Conservation (phyloP, 92 coral and sea anemone species). For the Bergia puertoricense region DNA sequence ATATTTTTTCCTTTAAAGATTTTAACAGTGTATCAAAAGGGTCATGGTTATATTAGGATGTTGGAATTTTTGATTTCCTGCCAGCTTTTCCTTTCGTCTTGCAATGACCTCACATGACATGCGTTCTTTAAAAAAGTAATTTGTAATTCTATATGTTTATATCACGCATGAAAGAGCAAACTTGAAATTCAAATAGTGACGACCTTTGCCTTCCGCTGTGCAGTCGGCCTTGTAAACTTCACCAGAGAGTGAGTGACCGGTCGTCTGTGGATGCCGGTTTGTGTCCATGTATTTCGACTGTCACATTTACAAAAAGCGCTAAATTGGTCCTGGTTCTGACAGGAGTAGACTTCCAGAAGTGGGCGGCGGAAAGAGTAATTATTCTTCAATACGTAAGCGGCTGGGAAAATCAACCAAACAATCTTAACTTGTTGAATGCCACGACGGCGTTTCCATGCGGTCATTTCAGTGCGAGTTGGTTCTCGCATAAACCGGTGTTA, state of each 20-base stretch:
- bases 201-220: slow-evolving; percentile 37
- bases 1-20: not conserved
- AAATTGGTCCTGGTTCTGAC: slow-evolving; percentile 25
- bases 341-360: slow-evolving; percentile 33
- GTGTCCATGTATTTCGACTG: not conserved
- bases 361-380: slow-evolving; percentile 37
- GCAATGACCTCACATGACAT: slow-evolving; percentile 38
- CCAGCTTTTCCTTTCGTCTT: not conserved
- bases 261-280: slow-evolving; percentile 32
- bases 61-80: slow-evolving; percentile 14
- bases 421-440: slow-evolving; percentile 2
- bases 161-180: slow-evolving; percentile 35
- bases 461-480: not conserved
- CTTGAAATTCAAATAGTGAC: slow-evolving; percentile 28
- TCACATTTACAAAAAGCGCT: slow-evolving; percentile 4
- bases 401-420: slow-evolving; percentile 14
- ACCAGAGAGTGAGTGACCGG: not conserved
- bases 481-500: not conserved
- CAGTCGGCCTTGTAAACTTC: slow-evolving; percentile 14
- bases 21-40: not conserved
- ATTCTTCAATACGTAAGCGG: slow-evolving; percentile 24
- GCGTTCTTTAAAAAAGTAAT: slow-evolving; percentile 5
- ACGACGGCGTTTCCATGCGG: not conserved
- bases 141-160: slow-evolving; percentile 36
- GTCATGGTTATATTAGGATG: not conserved